Conservation (phyloP, 2,888 invertebrate genomes). For the Drosophila percnosoma region DNA sequence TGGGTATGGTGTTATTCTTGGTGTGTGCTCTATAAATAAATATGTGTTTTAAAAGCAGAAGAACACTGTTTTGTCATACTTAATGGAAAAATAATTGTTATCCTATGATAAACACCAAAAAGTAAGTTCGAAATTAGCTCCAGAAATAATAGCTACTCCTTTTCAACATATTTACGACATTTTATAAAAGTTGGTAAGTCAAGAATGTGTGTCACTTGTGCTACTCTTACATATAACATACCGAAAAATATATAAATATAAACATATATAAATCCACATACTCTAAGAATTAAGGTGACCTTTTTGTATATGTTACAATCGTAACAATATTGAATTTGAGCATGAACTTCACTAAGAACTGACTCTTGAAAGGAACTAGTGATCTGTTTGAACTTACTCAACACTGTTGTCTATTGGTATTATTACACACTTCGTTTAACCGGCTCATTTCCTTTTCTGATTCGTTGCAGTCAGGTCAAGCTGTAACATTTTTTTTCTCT, state of each 20-base stretch:
- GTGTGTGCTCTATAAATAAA: slow-evolving; percentile 5
- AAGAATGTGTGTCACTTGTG: not conserved
- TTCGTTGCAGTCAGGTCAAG: not conserved
- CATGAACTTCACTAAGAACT: not conserved
- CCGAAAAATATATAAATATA: not conserved
- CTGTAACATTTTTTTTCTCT: not conserved
- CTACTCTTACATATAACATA: not conserved
- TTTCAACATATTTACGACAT: not conserved
- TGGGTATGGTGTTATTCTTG: slow-evolving; percentile 10
- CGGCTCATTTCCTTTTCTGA: slow-evolving; percentile 16
- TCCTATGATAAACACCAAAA: not conserved
- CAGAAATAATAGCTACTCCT: not conserved
- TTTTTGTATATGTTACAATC: not conserved
- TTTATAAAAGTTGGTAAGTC: not conserved
- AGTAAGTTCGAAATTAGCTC: not conserved
- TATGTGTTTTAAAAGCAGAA: not conserved
- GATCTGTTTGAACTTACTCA: slow-evolving; percentile 27
- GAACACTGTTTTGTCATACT: not conserved
- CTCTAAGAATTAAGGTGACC: not conserved
- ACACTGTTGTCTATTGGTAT: slow-evolving; percentile 24
- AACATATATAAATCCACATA: not conserved
- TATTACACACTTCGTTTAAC: slow-evolving; percentile 24
- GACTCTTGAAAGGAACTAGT: slow-evolving; percentile 12
- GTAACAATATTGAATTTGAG: not conserved
- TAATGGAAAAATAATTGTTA: not conserved